phyloP scores from a whole-genome alignment of 2,888 invertebrate species.

The Pseudolycoriella hygida region DNA sequence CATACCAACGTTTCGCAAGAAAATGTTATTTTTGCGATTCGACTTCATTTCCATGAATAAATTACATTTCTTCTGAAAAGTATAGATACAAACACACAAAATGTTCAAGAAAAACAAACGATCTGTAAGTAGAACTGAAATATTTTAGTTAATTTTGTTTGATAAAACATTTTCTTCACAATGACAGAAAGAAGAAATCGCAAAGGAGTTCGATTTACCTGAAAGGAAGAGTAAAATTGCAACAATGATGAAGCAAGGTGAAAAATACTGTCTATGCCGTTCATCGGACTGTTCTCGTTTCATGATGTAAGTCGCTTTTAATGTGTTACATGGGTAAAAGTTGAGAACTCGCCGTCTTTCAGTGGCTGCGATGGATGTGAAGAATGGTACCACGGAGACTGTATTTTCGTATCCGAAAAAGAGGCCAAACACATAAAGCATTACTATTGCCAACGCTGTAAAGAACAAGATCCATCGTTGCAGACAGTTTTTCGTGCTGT shows the following conservation, averaged over 20 bases:
- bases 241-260: constrained; percentile 69
- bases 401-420: constrained; percentile 84
- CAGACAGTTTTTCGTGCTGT: constrained; percentile 34
- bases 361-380: constrained; percentile 94
- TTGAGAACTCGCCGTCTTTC: no score
- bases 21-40: no score
- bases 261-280: constrained; percentile 88
- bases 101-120: no score
- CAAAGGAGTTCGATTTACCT: constrained; percentile 72
- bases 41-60: no score
- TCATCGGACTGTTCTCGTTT: constrained; percentile 86
- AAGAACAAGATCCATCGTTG: constrained; percentile 64
- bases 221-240: constrained; percentile 84
- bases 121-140: no score
- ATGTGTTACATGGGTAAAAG: no score
- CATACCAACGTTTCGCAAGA: no score
- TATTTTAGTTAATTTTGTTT: no score
- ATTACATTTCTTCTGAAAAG: no score
- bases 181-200: constrained; percentile 61
- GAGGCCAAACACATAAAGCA: constrained; percentile 87
- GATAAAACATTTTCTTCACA: neutral
- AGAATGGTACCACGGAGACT: constrained; percentile 98
- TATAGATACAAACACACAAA: no score
- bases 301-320: constrained; percentile 71
- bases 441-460: constrained; percentile 77